Base-by-base conservation (phyloP, 2,113 vertebrate genomes). In the Muntiacus muntjak region DNA sequence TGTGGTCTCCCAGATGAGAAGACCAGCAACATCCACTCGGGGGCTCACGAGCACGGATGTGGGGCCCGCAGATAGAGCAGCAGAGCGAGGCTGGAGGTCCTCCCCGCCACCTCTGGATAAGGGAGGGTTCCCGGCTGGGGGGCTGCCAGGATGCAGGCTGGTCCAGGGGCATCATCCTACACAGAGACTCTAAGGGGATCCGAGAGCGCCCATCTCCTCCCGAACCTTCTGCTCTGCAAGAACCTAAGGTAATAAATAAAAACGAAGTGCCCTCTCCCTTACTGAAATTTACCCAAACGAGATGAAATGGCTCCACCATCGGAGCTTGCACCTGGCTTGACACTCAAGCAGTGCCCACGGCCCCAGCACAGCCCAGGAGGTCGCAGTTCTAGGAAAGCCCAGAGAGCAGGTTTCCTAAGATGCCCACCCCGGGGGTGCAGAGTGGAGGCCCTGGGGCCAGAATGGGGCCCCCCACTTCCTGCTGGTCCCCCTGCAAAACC, bases 351-450 rank as follows among this genome's bases (percentile, higher is more conserved):
- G 40, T 1, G 6, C 3, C 40, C 15, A 1, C 2, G n/a, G 6
- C 26, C 33, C 43, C 4, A 16, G 60, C 30, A 55, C 21, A 55
- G 21, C 3, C 9, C 1, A 11, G 87, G 14, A 3, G 7, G 13
- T 1, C 28, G 6, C 10, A 25, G 23, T 26, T 67, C 30, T 19
- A 54, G 3, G 2, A 19, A 58, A 52, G 78, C 67, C 64, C 92
- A 2, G 25, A 4, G 6, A 36, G n/a, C 28, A 7, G 15, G 57
- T 15, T n/a, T 7, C 30, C 1, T 0, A 9, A 84, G 58, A 71
- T 5, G 23, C 1, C 25, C 19, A 6, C 50, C 10, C 17, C 2
- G 0, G 12, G 15, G 5, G 1, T 1, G 9, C 1, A 10, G 3
- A 0, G 36, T 4, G 16, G 58, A 33, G 58, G 7, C 21, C 21